phyloP scores from a whole-genome alignment of 1,140 invertebrate species.

The Leptoteleia sp. region DNA sequence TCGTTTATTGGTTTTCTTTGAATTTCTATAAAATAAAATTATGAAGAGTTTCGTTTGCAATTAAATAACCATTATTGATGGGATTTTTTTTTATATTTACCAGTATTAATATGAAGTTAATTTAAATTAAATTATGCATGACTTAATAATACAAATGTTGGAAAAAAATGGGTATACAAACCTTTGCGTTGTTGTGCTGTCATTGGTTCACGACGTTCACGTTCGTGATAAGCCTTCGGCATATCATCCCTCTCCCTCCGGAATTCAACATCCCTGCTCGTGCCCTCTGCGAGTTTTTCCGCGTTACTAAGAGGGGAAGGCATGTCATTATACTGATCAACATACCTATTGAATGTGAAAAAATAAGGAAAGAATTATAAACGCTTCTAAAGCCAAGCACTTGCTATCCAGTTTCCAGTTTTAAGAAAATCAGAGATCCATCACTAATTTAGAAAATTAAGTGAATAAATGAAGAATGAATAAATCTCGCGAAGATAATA shows the following conservation, averaged over 20 bases:
- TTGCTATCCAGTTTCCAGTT: constrained; percentile 5
- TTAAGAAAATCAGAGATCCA: constrained; percentile 12
- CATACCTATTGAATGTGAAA: constrained; percentile 79
- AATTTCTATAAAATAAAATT: constrained; percentile 71
- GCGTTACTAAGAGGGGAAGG: constrained; percentile 80
- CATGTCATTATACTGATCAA: constrained; percentile 80
- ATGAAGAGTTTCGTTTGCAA: too few relatives aligned
- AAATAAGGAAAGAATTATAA: constrained; percentile 69
- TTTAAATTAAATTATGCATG: too few relatives aligned
- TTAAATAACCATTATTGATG: too few relatives aligned
- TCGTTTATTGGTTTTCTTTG: constrained; percentile 78
- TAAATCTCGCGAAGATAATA: too few relatives aligned
- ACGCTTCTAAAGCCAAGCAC: constrained; percentile 43
- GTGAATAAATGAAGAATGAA: too few relatives aligned
- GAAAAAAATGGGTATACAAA: constrained; percentile 45
- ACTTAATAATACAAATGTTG: too few relatives aligned
- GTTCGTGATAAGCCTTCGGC: constrained; percentile 78
- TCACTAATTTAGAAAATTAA: too few relatives aligned
- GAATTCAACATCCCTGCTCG: constrained; percentile 78
- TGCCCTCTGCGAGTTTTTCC: constrained; percentile 77
- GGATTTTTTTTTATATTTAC: too few relatives aligned
- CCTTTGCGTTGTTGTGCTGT: constrained; percentile 78
- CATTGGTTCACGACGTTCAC: constrained; percentile 73
- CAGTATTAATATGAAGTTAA: too few relatives aligned
- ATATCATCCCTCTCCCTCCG: constrained; percentile 77